Base-by-base conservation (phyloP, 1,140 invertebrate species). In the Macrobrachium rosenbergii region DNA sequence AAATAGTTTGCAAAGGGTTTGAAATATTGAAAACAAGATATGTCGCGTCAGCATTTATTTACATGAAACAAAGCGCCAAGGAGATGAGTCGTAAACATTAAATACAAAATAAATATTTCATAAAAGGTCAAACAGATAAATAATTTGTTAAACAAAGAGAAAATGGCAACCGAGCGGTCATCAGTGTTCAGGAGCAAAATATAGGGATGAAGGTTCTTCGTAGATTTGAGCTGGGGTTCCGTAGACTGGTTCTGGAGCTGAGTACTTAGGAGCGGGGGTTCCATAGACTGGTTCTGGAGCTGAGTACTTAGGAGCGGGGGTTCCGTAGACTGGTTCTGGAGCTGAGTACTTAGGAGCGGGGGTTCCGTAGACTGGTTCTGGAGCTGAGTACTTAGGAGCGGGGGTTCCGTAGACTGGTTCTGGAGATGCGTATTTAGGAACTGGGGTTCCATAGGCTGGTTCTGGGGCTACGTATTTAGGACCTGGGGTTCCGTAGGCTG, bases 211-310 rank as follows among this genome's bases (percentile, higher is more conserved):
- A 17, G 67, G 80, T 3, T 63, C 23, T 37, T 52, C 43, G 19
- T 82, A 82, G 5, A 0, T 45, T 7, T n/a, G 64, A 8, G 17
- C 63, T 43, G 80, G 80, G 14, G 72, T 2, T 19, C 72, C 16
- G 37, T 80, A 80, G 8, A 58, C 21, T 28, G 78, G 78, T 23
- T 80, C 78, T 11, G 78, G 78, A 5, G 78, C 78, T 28, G 6
- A 43, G 59, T 80, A 80, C 8, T 58, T n/a, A 58, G 76, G 76
- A 5, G 43, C 76, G 1, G 43, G 43, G 17, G 43, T 16, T 52
- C 59, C 45, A 21, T 79, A 79, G 3, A 19, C 45, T 52, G 78
- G 52, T 23, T 69, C 16, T 28, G 80, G 80, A 45, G 28, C 62
- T 17, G 5, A n/a, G 63, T 69, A 69, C 7, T 3, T 37, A 23